A percentile compares a stretch with the other conserved stretches of the same genome.
phyloP scores from a whole-genome alignment of 2,888 invertebrate species.

The Calameuta filiformis region DNA sequence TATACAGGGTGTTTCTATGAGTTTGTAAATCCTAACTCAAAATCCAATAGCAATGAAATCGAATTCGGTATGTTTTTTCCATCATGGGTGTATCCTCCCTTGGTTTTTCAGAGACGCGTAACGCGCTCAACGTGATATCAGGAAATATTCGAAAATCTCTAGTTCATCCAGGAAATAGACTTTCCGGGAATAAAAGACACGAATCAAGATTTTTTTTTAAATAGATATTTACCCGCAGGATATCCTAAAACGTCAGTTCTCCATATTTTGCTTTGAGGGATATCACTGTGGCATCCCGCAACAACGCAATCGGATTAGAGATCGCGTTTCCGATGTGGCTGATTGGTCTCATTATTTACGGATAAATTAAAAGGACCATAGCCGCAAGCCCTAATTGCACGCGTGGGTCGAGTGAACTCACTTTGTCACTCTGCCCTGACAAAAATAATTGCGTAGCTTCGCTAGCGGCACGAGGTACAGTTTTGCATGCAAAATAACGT shows the following conservation, averaged over 20 bases:
- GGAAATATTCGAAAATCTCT: neutral
- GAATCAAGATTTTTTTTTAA: neutral
- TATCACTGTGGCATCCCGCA: neutral
- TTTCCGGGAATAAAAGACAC: neutral
- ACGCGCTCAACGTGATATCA: neutral
- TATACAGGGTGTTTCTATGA: neutral
- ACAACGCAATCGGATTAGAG: neutral
- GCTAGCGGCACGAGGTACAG: neutral
- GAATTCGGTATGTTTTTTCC: neutral
- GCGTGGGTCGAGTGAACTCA: constrained; percentile 32
- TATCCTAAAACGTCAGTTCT: neutral
- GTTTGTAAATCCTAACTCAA: neutral
- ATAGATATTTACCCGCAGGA: neutral
- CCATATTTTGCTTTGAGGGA: neutral
- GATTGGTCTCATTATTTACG: constrained; percentile 23
- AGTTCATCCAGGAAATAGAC: neutral
- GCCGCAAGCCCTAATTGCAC: constrained; percentile 35
- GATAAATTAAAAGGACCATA: constrained; percentile 40
- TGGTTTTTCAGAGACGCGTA: neutral
- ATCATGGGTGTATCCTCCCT: neutral
- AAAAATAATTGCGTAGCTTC: constrained; percentile 37
- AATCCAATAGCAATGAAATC: neutral
- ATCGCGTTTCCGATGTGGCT: neutral
- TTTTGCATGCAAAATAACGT: constrained; percentile 36
- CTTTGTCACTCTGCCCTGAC: constrained; percentile 35